Conservation (phyloP, 30 jellyfish, hydroid and myxozoan species). For the Chironex yamaguchii region DNA sequence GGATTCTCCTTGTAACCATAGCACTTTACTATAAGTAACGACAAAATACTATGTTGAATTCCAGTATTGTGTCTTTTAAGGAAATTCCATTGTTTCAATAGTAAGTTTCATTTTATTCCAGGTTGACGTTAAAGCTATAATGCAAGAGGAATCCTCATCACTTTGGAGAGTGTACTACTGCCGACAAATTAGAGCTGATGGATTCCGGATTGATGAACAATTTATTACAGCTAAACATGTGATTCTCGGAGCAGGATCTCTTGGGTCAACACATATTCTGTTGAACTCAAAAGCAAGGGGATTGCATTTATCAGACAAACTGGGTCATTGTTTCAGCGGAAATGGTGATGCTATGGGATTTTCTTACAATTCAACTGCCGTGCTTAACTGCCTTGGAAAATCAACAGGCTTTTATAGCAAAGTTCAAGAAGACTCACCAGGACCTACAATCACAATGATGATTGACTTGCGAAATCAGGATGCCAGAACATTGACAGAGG, state of each 20-base stretch:
- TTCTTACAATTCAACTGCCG: slow-evolving; percentile 62
- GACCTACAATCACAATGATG: slow-evolving; percentile 64
- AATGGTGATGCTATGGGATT: slow-evolving; percentile 76
- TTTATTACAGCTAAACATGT: slow-evolving; percentile 60
- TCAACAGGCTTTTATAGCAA: slow-evolving; percentile 25
- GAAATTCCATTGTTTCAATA: background rate
- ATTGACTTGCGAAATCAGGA: slow-evolving; percentile 58
- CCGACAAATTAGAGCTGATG: slow-evolving; percentile 16
- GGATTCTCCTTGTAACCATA: no score
- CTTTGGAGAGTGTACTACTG: slow-evolving; percentile 59
- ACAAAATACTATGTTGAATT: no score
- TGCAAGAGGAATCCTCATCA: slow-evolving; percentile 60
- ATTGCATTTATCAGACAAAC: slow-evolving; percentile 54
- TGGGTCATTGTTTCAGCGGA: slow-evolving; percentile 67
- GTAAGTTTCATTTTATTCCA: background rate
- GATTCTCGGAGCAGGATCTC: slow-evolving; percentile 77
- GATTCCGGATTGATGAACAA: slow-evolving; percentile 41
- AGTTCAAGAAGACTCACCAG: slow-evolving; percentile 60
- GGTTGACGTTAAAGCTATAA: slow-evolving; percentile 5
- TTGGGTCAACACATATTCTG: slow-evolving; percentile 70
- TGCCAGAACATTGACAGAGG: slow-evolving; percentile 30
- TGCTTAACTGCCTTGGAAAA: slow-evolving; percentile 55
- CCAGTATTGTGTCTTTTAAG: background rate
- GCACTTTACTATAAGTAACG: no score
- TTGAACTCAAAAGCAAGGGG: slow-evolving; percentile 75